A percentile compares a stretch with the other conserved stretches of the same genome.
Evolutionary conservation across 2,797 vertebrate genomes (phyloP).

Genomic region (Melanotaenia trifasciata): DNA sequence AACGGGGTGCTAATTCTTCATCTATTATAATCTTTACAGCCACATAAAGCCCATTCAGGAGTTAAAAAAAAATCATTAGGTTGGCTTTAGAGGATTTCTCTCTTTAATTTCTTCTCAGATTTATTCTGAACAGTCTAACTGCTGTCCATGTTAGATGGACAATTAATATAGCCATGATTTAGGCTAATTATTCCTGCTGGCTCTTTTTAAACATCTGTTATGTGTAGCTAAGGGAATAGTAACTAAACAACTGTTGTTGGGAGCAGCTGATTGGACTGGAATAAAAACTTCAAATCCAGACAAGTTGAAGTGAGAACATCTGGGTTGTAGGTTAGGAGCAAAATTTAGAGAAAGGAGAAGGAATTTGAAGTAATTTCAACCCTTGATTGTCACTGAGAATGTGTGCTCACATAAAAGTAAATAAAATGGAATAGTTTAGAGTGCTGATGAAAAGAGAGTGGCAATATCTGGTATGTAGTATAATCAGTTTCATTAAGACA

Average conservation of each 20-base stretch:
- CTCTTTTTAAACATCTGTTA: no score
- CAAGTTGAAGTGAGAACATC: background rate
- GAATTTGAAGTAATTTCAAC: background rate
- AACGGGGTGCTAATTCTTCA: constrained; percentile 63
- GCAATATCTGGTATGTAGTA: background rate
- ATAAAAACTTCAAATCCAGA: background rate
- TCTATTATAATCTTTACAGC: constrained; percentile 59
- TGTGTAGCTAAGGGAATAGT: background rate
- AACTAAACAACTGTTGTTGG: background rate
- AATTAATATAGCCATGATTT: background rate
- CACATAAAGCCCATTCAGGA: constrained; percentile 62
- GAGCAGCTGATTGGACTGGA: background rate
- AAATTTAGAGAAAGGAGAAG: background rate
- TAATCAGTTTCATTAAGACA: background rate
- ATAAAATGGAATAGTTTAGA: background rate
- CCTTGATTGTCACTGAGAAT: background rate
- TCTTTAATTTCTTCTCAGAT: background rate
- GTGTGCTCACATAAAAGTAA: background rate
- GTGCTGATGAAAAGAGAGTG: background rate
- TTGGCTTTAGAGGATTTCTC: background rate
- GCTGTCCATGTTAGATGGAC: background rate
- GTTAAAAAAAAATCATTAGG: constrained; percentile 19
- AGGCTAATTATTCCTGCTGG: no score
- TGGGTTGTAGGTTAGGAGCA: background rate
- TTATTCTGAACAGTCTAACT: background rate